These are phyloP conservation scores for Nansenia antarctica DNA, from an alignment of 2,113 vertebrate species.

Conservation along the genomic window DNA sequence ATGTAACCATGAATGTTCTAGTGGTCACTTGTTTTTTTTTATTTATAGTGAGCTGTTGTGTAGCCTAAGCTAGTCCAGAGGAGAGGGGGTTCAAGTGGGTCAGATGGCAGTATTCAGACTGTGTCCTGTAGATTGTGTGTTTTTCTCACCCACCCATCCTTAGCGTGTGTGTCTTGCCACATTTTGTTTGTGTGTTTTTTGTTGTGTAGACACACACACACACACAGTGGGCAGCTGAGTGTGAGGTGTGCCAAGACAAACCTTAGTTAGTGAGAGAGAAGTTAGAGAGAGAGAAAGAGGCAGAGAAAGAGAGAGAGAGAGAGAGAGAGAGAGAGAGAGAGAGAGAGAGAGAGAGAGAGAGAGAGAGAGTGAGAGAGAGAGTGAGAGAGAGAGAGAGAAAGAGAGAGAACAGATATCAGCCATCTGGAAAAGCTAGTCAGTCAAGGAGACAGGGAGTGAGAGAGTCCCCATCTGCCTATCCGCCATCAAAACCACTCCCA, in stretches of 20 bases:
- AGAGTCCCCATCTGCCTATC: constrained; percentile 33
- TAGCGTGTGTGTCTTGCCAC: background rate
- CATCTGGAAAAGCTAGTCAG: too few relatives aligned
- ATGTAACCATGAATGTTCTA: too few relatives aligned
- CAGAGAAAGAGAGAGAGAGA: background rate
- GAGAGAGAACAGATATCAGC: background rate
- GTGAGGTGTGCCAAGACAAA: background rate
- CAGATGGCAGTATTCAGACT: background rate
- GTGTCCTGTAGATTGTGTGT: background rate
- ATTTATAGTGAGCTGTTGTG: too few relatives aligned
- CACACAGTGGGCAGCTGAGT: constrained; percentile 17
- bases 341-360: background rate
- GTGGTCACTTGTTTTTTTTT: too few relatives aligned
- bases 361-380: background rate
- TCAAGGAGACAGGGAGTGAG: too few relatives aligned
- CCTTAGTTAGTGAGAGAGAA: background rate
- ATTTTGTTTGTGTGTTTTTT: background rate
- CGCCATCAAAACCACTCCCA: constrained; percentile 13
- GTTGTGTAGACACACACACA: constrained; percentile 16
- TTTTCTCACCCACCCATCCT: background rate
- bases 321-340: background rate
- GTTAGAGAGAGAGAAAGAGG: background rate
- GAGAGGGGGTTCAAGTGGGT: too few relatives aligned
- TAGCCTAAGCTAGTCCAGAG: too few relatives aligned
- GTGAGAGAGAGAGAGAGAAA: too few relatives aligned